phyloP scores from a whole-genome alignment of 2,888 invertebrate species.

The Patella caerulea region DNA sequence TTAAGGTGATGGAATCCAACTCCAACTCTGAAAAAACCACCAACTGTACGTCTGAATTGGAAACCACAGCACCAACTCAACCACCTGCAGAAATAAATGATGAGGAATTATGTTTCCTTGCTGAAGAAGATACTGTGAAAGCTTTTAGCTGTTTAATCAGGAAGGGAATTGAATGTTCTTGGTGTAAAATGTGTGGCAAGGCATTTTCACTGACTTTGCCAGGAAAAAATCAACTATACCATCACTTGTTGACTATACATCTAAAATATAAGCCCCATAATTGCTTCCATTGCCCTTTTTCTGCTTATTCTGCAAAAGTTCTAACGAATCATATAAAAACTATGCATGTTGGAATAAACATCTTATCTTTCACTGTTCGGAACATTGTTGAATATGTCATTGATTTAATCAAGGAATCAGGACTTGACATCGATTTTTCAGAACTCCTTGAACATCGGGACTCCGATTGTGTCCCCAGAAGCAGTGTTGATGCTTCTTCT shows the following conservation, averaged over 20 bases:
- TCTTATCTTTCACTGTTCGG: background rate
- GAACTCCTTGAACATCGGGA: background rate
- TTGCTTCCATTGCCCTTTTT: background rate
- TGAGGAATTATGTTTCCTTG: background rate
- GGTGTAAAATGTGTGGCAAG: background rate
- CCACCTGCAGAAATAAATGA: background rate
- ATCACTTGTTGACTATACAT: background rate
- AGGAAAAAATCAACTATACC: background rate
- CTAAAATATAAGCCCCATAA: background rate
- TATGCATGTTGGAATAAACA: background rate
- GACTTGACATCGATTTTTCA: background rate
- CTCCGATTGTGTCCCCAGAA: background rate
- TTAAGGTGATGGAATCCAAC: too few relatives aligned
- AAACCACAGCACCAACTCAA: background rate
- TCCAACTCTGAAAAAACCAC: background rate
- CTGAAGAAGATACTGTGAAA: background rate
- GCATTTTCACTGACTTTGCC: background rate
- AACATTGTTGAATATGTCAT: background rate
- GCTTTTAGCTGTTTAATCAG: background rate
- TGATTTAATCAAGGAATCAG: background rate
- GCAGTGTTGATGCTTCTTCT: background rate
- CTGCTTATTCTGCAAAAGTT: background rate
- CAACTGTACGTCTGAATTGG: background rate
- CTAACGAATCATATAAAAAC: background rate
- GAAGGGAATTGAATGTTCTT: background rate